Evolutionary conservation across 2,113 vertebrate genomes (phyloP).

Genomic region (Salvelinus fontinalis): DNA sequence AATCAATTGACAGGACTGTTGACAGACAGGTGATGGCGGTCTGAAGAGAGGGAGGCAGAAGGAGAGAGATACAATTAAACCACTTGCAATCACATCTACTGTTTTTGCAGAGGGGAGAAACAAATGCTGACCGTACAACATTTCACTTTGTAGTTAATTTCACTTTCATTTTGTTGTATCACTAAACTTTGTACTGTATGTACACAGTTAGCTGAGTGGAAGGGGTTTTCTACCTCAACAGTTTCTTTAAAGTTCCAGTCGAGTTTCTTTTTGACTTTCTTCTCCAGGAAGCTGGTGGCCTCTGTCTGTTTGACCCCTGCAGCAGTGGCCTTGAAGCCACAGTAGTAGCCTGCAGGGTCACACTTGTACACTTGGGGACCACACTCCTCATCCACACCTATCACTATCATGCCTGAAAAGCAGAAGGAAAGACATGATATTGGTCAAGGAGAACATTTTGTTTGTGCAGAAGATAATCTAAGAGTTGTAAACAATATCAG

Average conservation of each 20-base stretch:
- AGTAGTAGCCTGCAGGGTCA: conserved; percentile 97
- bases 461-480: too few relatives aligned
- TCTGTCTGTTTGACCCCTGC: conserved; percentile 98
- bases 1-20: conserved; percentile 95
- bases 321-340: conserved; percentile 97
- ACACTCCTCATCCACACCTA: conserved; percentile 90
- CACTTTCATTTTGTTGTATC: too few relatives aligned
- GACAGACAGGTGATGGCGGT: conserved; percentile 94
- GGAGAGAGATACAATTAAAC: neutral
- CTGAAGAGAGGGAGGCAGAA: conserved; percentile 60
- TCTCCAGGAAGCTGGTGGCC: conserved; percentile 98
- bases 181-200: neutral
- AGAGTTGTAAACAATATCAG: too few relatives aligned
- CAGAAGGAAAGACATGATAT: neutral
- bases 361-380: conserved; percentile 97
- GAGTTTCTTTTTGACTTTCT: conserved; percentile 99
- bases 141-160: too few relatives aligned
- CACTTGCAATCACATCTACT: neutral
- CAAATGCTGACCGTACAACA: too few relatives aligned
- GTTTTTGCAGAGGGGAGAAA: neutral
- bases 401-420: conserved; percentile 93
- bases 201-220: neutral
- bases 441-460: neutral
- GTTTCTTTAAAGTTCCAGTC: conserved; percentile 97
- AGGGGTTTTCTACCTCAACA: conserved; percentile 82